Evolutionary conservation across 2,113 vertebrate species (phyloP).

Genomic region (Elanoides forficatus): DNA sequence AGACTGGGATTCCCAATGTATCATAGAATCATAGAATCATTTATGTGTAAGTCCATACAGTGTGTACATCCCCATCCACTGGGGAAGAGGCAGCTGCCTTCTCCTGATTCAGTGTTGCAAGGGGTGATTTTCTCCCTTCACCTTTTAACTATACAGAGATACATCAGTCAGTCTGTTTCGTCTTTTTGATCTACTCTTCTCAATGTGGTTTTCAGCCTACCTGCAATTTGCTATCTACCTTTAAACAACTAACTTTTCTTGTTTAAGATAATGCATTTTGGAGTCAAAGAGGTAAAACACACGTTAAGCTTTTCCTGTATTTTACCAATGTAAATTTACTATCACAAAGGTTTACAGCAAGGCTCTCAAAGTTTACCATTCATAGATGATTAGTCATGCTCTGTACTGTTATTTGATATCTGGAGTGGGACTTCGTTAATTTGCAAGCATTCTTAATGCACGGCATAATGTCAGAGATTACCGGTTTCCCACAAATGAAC

Average conservation of each 20-base stretch:
- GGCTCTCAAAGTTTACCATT: neutral
- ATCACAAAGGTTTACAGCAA: neutral
- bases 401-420: neutral
- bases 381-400: neutral
- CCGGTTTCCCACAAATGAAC: neutral
- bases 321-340: neutral
- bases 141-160: neutral
- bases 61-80: too few species aligned
- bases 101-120: neutral
- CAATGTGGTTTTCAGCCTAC: neutral
- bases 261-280: neutral
- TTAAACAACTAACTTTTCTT: neutral
- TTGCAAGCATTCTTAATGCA: neutral
- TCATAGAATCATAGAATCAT: too few species aligned
- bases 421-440: conserved; percentile 5
- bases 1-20: neutral
- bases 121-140: neutral
- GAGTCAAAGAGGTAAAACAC: neutral
- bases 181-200: neutral
- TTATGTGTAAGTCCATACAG: too few species aligned
- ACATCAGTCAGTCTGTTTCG: neutral
- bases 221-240: neutral
- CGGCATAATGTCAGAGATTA: neutral
- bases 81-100: neutral
- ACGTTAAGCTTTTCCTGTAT: neutral